Conservation (phyloP, 1,140 invertebrate genomes). For the Drosophila pectinifera region DNA sequence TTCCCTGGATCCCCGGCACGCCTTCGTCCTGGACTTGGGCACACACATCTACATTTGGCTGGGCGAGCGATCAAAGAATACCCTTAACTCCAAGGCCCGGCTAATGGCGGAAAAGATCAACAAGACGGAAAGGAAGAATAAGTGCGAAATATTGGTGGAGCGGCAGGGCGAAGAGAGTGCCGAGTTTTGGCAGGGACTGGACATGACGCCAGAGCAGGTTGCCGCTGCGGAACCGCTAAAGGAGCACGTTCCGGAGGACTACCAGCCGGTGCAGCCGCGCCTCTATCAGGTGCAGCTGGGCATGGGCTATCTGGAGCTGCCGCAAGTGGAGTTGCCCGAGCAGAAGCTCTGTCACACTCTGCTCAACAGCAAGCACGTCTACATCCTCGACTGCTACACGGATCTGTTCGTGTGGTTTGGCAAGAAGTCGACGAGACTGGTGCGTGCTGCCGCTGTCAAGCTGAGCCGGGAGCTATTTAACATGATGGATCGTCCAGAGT, state of each 20-base stretch:
- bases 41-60: slow-evolving; percentile 96
- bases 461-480: slow-evolving; percentile 97
- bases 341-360: slow-evolving; percentile 90
- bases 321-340: slow-evolving; percentile 95
- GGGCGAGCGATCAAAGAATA: slow-evolving; percentile 96
- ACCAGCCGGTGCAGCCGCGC: slow-evolving; percentile 90
- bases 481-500: slow-evolving; percentile 95
- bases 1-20: slow-evolving; percentile 95
- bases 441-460: slow-evolving; percentile 98
- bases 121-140: slow-evolving; percentile 98
- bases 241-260: slow-evolving; percentile 93
- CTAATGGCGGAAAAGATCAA: slow-evolving; percentile 99
- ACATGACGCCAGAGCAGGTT: slow-evolving; percentile 85
- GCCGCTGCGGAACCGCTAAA: slow-evolving; percentile 59
- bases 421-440: slow-evolving; percentile 97
- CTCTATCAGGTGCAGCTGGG: slow-evolving; percentile 98
- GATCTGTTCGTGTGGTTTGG: slow-evolving; percentile 99
- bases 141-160: slow-evolving; percentile 95
- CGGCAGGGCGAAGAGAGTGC: slow-evolving; percentile 91
- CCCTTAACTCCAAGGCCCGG: slow-evolving; percentile 96
- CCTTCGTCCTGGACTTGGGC: slow-evolving; percentile 96
- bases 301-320: slow-evolving; percentile 99
- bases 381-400: slow-evolving; percentile 97
- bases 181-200: slow-evolving; percentile 93
- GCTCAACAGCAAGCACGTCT: slow-evolving; percentile 97